Evolutionary conservation across 2,113 vertebrate species (phyloP).

Genomic region (Phylloscopus trochiloides): DNA sequence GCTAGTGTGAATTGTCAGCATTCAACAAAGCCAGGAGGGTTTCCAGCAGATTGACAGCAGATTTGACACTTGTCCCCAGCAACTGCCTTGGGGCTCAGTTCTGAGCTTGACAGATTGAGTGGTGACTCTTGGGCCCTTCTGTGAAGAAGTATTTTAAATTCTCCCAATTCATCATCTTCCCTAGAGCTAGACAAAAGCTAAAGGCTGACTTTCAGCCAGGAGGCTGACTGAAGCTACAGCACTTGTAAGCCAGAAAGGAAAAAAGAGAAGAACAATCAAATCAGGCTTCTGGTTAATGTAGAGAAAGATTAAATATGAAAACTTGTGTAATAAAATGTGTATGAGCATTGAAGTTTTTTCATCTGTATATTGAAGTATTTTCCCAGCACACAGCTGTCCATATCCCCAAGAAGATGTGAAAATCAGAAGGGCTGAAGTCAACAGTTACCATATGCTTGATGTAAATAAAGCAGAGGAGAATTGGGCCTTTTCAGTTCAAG

Average conservation of each 20-base stretch:
- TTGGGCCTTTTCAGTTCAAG: neutral
- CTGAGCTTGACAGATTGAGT: neutral
- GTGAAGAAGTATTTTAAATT: slow-evolving; percentile 17
- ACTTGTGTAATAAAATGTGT: neutral
- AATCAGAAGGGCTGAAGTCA: neutral
- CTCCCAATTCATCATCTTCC: neutral
- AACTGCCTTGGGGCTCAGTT: neutral
- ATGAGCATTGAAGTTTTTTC: neutral
- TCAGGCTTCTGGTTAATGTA: neutral
- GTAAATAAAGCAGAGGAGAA: slow-evolving; percentile 26
- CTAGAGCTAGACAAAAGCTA: neutral
- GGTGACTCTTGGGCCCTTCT: neutral
- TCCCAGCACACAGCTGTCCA: neutral
- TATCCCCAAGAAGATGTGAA: neutral
- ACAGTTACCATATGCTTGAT: neutral
- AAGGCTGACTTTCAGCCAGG: slow-evolving; percentile 1
- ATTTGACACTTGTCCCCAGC: neutral
- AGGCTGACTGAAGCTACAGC: neutral
- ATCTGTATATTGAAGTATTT: neutral
- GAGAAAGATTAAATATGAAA: neutral
- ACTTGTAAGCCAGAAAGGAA: neutral
- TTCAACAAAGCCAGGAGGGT: neutral
- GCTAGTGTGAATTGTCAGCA: neutral
- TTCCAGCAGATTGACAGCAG: neutral
- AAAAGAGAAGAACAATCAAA: neutral